Evolutionary conservation across 1,140 invertebrate species (phyloP), one percentile per base, ranked within the genome.

Genomic region (Tetramorium parvispinum): DNA sequence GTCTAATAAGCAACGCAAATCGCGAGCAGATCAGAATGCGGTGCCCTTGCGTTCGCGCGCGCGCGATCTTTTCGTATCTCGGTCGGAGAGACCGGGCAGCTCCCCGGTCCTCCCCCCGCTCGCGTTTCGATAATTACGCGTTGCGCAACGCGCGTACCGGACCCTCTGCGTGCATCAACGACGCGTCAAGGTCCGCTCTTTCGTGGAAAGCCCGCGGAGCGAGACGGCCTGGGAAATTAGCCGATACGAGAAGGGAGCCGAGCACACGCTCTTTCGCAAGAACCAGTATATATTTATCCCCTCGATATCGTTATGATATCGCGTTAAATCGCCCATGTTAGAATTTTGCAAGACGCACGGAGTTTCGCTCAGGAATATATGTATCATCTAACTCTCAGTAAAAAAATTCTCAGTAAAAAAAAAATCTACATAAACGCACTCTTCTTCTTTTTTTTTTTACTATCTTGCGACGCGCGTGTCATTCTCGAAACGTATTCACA

Each of bases 1-100:
- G 78, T 91, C 88, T 93, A 94, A 93, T 92, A 91, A 92, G 91
- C 88, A 90, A 91, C 90, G 89, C 89, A 92, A 94, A 92, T 93
- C 86, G 78, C 66, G 46, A 51, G 65, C 73, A 46, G 79, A 83
- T 87, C 85, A 66, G 79, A 75, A 87, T 63, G 85, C 76, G 73
- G 51, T 87, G 77, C 73, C 79, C 66, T 82, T 82, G 79, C 65
- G 49, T 18, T 53, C 27, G 27, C 59, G 40, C 57, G 55, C 59
- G 61, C 37, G 66, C 79, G 37, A 82, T 73, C 6, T 82, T 53
- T 82, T 73, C 59, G 46, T 11, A 4, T n/a, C 40, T 43, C 43
- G 43, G 18, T n/a, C 59, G 27, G 40, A 16, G 49, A 66, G n/a
- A 10, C 70, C 61, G 27, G n/a, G 61, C 5, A 5, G 18, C 27